A percentile compares a stretch with the other conserved stretches of the same genome.
Conservation (phyloP, 2,113 vertebrate species). For the Clarias batrachus region DNA sequence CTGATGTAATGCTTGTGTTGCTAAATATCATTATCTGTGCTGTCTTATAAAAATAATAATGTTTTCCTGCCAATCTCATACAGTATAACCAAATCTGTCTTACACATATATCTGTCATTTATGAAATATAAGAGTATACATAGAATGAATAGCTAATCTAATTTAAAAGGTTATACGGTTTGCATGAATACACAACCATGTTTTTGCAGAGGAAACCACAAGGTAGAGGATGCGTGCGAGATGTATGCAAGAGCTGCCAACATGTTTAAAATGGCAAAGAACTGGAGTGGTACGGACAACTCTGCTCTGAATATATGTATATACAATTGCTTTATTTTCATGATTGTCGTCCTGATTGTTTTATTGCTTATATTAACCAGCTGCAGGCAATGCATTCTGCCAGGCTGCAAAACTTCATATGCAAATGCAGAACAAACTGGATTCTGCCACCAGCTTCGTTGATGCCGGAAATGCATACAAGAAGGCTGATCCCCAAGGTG, state of each 20-base stretch:
- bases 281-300: slow-evolving; percentile 85
- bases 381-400: slow-evolving; percentile 93
- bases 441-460: slow-evolving; percentile 94
- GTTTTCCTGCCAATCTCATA: slow-evolving; percentile 23
- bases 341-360: neutral
- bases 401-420: slow-evolving; percentile 96
- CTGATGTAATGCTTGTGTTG: neutral
- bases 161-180: neutral
- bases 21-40: neutral
- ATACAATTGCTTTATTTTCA: neutral
- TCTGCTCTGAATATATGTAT: neutral
- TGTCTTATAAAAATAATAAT: neutral
- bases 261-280: slow-evolving; percentile 99
- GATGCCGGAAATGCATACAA: slow-evolving; percentile 97
- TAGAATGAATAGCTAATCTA: neutral
- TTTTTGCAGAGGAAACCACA: slow-evolving; percentile 86
- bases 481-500: slow-evolving; percentile 96
- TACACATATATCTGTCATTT: neutral
- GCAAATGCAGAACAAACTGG: slow-evolving; percentile 98
- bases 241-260: slow-evolving; percentile 98
- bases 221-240: slow-evolving; percentile 95
- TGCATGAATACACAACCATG: neutral
- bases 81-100: neutral
- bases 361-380: slow-evolving; percentile 60
- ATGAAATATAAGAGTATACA: neutral